Base-by-base conservation (phyloP, 2,797 vertebrate genomes). In the Sebastes minor region DNA sequence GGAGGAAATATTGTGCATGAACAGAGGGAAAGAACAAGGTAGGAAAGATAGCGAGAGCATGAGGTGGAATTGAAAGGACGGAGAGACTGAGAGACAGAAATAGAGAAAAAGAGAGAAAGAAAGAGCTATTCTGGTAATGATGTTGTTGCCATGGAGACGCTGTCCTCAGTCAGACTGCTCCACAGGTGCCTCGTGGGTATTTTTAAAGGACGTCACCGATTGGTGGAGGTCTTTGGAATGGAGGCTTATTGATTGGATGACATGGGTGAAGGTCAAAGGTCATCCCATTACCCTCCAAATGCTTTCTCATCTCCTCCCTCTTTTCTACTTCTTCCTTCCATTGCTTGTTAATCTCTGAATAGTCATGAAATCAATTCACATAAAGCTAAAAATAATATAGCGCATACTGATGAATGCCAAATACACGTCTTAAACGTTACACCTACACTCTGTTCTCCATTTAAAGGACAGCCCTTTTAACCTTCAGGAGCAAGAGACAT, bases 61-160 rank as follows among this genome's bases (percentile, higher is more conserved):
- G 71, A 77, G 86, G 71, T 57, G 84, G 82, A 67, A 55, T 46
- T 14, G 33, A 76, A 81, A 82, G 55, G 69, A 83, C 22, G n/a
- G 74, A 80, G 77, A 65, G 83, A 82, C 69, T 71, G 72, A 82
- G 81, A 86, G 86, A 90, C 82, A 76, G 77, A 84, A 82, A 89
- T 80, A 86, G 80, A 61, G 56, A 73, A 42, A 82, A 79, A 86
- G 80, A 62, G 59, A 72, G 53, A 84, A 80, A 86, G 71, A 88
- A 80, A 84, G 71, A 88, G 86, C 86, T 94, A 90, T 93, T 93
- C 88, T 91, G 79, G 88, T 88, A 90, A 89, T 87, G 85, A 93
- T 92, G 85, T 78, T 84, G 88, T 93, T 92, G 88, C 90, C 90
- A 92, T 93, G 90, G 91, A 86, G 77, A 92, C 8, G 67, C 86